phyloP scores from a whole-genome alignment of 2,113 vertebrate genomes.

The Centropus unirufus region DNA sequence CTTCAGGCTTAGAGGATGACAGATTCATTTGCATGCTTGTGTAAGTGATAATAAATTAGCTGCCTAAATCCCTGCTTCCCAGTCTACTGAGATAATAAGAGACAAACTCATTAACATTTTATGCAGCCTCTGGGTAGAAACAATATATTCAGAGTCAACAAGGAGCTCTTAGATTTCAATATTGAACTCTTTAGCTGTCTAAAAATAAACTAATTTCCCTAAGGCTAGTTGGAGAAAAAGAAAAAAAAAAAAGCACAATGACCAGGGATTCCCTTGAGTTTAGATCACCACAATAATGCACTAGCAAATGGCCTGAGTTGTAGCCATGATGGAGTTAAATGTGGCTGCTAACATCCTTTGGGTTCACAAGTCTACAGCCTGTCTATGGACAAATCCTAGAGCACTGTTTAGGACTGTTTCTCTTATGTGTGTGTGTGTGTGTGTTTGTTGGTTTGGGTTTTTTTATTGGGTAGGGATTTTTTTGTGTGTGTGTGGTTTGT shows the following conservation, averaged over 20 bases:
- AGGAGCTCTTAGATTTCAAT: neutral
- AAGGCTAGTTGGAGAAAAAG: neutral
- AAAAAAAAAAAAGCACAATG: neutral
- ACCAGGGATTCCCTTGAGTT: neutral
- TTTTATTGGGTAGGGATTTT: too few species aligned
- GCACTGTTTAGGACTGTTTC: neutral
- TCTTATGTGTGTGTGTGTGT: fast-evolving
- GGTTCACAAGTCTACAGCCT: neutral
- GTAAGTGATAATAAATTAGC: constrained; percentile 33
- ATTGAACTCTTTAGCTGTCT: neutral
- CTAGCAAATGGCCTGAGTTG: neutral
- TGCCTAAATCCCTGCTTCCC: neutral
- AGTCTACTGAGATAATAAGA: neutral
- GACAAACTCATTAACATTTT: constrained; percentile 28
- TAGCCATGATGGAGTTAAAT: neutral
- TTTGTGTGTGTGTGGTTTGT: neutral
- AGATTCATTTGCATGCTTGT: neutral
- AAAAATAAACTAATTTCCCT: neutral
- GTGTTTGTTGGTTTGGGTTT: neutral
- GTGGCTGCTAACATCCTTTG: neutral
- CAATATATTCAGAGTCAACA: neutral
- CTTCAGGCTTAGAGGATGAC: neutral
- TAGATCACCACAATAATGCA: neutral
- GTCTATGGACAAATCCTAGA: neutral
- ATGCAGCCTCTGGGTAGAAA: neutral